These are phyloP conservation scores for Sander lucioperca DNA, from an alignment of 2,113 vertebrate genomes.

Conservation along the genomic window DNA sequence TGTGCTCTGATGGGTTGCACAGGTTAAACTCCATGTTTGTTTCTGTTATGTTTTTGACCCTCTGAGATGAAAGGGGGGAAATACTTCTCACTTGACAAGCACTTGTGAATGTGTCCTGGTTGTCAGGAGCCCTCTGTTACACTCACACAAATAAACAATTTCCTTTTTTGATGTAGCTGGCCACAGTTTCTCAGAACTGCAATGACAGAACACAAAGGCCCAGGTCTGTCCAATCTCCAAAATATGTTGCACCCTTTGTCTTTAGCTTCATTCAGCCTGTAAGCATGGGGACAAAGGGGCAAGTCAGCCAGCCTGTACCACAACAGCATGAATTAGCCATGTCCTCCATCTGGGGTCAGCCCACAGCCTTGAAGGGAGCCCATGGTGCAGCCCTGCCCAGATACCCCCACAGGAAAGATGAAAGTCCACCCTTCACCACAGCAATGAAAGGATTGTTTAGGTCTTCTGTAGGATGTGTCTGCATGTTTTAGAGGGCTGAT, in stretches of 20 bases:
- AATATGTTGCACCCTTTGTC: conserved; percentile 60
- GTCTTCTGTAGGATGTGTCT: conserved; percentile 46
- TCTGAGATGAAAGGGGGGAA: conserved; percentile 52
- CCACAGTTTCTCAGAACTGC: conserved; percentile 12
- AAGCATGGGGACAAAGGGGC: conserved; percentile 63
- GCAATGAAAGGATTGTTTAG: conserved; percentile 52
- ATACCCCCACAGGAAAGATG: conserved; percentile 35
- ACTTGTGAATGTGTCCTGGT: conserved; percentile 50
- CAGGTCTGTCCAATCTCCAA: conserved; percentile 31
- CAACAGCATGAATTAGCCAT: conserved; percentile 48
- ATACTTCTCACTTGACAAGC: conserved; percentile 42
- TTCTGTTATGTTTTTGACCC: too few relatives aligned
- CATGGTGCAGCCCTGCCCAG: conserved; percentile 17
- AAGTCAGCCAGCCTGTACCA: conserved; percentile 44
- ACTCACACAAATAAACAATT: conserved; percentile 30
- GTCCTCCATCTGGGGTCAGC: conserved; percentile 50
- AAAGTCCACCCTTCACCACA: conserved; percentile 10
- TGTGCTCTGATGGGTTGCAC: neutral
- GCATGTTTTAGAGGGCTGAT: conserved; percentile 39
- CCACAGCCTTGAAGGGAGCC: conserved; percentile 24
- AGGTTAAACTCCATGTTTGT: conserved; percentile 48
- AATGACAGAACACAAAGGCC: conserved; percentile 3
- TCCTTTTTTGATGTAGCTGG: conserved; percentile 17
- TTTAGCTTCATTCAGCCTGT: conserved; percentile 62
- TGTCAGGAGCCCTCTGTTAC: conserved; percentile 20